These are phyloP conservation scores for Chlorops oryzae DNA, from an alignment of 1,140 invertebrate genomes.

Conservation along the genomic window DNA sequence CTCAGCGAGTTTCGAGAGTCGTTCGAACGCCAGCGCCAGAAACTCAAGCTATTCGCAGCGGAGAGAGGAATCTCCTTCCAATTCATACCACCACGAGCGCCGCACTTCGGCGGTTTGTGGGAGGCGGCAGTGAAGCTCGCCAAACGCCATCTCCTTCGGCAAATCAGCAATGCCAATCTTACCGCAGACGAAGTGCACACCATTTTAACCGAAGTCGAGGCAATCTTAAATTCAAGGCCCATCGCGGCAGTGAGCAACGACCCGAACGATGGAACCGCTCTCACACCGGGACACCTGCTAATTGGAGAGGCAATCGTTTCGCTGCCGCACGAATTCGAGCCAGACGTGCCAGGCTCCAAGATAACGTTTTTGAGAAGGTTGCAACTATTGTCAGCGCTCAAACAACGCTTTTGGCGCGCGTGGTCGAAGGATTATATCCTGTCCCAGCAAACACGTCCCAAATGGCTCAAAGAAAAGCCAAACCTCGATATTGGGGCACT, in stretches of 20 bases:
- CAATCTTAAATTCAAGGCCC: constrained; percentile 31
- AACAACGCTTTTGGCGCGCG: constrained; percentile 25
- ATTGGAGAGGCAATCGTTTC: no score
- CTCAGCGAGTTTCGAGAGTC: background rate
- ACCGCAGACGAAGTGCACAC: constrained; percentile 27
- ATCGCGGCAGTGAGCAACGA: constrained; percentile 25
- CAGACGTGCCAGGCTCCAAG: background rate
- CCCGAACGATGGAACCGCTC: no score
- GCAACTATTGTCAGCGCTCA: constrained; percentile 3
- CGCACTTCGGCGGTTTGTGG: constrained; percentile 33
- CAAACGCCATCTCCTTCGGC: constrained; percentile 25
- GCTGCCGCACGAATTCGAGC: background rate
- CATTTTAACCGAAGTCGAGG: constrained; percentile 27
- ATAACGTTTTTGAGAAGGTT: background rate
- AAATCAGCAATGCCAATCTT: constrained; percentile 20
- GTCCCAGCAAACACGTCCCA: constrained; percentile 26
- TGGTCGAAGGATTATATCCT: constrained; percentile 30
- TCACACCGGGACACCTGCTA: no score
- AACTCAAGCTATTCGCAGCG: background rate
- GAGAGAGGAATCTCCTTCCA: constrained; percentile 14
- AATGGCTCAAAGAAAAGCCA: constrained; percentile 26
- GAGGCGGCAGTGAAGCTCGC: constrained; percentile 28
- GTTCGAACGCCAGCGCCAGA: background rate
- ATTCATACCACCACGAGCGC: constrained; percentile 21
- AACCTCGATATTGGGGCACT: constrained; percentile 23